Percentiles rank a stretch among this genome's conserved stretches.
These are phyloP conservation scores for Octonoba sinensis DNA, from an alignment of 2,888 invertebrate genomes.

Conservation along the genomic window DNA sequence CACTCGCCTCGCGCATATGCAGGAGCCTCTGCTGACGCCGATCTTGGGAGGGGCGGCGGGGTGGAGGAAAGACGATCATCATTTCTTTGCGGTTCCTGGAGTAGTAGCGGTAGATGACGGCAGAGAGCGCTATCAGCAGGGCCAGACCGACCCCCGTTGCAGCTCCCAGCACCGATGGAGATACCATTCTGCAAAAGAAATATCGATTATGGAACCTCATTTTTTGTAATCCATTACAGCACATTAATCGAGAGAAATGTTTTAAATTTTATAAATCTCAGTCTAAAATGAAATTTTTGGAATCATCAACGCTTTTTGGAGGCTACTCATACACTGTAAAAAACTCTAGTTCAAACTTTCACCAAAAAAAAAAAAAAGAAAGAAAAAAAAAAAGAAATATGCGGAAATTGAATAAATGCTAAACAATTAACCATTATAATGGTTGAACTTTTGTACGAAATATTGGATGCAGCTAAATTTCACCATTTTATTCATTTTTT, in stretches of 20 bases:
- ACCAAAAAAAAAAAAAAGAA: too few species aligned
- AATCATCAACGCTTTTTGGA: too few species aligned
- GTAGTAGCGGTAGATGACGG: conserved; percentile 79
- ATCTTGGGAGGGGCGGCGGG: conserved; percentile 41
- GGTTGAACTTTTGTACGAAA: too few species aligned
- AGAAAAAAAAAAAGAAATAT: too few species aligned
- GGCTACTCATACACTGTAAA: too few species aligned
- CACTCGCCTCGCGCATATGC: conserved; percentile 52
- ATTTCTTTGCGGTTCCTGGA: conserved; percentile 56
- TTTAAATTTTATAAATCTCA: neutral
- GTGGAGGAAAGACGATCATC: conserved; percentile 56
- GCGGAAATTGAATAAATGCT: too few species aligned
- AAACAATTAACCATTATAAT: too few species aligned
- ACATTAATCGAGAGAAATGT: neutral
- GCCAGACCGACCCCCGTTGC: conserved; percentile 79
- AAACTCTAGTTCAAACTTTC: too few species aligned
- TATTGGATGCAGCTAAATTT: too few species aligned
- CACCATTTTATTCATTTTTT: too few species aligned
- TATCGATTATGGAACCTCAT: neutral
- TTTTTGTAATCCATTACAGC: too few species aligned
- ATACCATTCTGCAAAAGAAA: conserved; percentile 74
- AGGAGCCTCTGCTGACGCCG: conserved; percentile 28
- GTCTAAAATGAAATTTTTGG: too few species aligned
- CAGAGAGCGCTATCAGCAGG: conserved; percentile 77
- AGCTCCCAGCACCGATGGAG: conserved; percentile 79